phyloP scores from a whole-genome alignment of 64 coral and sea anemone species.

The Exaiptasia diaphana region DNA sequence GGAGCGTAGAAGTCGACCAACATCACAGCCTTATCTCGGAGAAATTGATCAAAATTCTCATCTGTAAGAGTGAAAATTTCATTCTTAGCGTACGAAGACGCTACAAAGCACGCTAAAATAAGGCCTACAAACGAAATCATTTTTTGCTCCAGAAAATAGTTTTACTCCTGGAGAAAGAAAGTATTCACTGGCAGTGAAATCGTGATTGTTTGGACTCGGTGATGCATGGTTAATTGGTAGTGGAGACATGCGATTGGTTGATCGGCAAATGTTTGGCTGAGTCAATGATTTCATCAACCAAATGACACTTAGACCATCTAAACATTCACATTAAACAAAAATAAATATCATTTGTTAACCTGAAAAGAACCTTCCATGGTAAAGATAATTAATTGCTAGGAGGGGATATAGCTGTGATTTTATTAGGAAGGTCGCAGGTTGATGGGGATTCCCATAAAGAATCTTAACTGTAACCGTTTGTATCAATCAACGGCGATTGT shows the following conservation, averaged over 20 bases:
- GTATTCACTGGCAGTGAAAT: too few relatives aligned
- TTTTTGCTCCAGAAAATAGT: background rate
- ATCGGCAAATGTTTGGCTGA: background rate
- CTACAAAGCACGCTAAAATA: conserved; percentile 8
- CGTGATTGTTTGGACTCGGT: too few relatives aligned
- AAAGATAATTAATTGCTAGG: too few relatives aligned
- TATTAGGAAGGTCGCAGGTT: too few relatives aligned
- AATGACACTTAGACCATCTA: background rate
- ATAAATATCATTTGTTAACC: too few relatives aligned
- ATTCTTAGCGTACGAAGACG: conserved; percentile 17
- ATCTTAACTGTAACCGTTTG: too few relatives aligned
- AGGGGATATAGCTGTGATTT: too few relatives aligned
- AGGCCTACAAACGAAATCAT: conserved; percentile 6
- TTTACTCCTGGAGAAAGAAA: background rate
- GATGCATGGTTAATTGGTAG: background rate
- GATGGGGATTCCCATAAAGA: too few relatives aligned
- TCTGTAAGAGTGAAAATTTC: conserved; percentile 72
- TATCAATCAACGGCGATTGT: too few relatives aligned
- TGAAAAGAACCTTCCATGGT: too few relatives aligned
- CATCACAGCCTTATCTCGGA: conserved; percentile 75
- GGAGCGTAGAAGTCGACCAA: conserved; percentile 87
- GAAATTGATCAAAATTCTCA: conserved; percentile 59
- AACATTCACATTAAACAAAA: background rate
- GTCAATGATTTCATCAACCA: conserved; percentile 18
- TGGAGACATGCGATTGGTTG: background rate